These are phyloP conservation scores for Trematocara stigmaticum DNA, from an alignment of 2,113 vertebrate genomes.

Conservation along the genomic window DNA sequence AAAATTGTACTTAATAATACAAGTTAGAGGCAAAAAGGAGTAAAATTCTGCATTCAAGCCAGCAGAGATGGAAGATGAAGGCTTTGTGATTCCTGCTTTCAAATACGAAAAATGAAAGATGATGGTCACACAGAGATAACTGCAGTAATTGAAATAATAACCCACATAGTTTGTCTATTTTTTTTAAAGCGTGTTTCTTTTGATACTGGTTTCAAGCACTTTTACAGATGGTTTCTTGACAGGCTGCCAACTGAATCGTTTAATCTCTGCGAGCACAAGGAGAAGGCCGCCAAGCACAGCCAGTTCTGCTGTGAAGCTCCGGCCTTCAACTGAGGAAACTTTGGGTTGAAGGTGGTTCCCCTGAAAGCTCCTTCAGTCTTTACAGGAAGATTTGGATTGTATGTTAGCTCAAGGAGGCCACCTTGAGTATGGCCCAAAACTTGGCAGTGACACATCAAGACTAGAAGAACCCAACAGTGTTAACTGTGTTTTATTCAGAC, in stretches of 20 bases:
- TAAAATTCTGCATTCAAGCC: background rate
- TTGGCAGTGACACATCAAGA: background rate
- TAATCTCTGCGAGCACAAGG: constrained; percentile 23
- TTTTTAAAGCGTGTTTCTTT: background rate
- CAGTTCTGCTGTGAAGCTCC: background rate
- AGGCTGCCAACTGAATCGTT: constrained; percentile 1
- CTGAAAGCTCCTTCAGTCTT: background rate
- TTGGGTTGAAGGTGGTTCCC: background rate
- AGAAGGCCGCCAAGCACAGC: constrained; percentile 45
- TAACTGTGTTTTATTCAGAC: background rate
- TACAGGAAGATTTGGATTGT: background rate
- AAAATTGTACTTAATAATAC: background rate
- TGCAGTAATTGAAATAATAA: background rate
- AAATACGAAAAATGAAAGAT: background rate
- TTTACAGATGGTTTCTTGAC: background rate
- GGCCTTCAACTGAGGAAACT: constrained; percentile 46
- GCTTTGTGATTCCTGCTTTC: background rate
- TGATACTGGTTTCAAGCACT: background rate
- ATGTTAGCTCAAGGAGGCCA: constrained; percentile 48
- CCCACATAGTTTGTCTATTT: rapidly evolving
- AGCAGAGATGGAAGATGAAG: background rate
- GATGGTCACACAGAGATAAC: background rate
- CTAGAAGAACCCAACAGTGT: background rate
- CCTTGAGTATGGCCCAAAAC: constrained; percentile 34
- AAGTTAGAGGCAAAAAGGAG: background rate